A percentile compares a stretch with the other conserved stretches of the same genome.
Evolutionary conservation across 2,113 vertebrate species (phyloP).

Genomic region (Megalops atlanticus): DNA sequence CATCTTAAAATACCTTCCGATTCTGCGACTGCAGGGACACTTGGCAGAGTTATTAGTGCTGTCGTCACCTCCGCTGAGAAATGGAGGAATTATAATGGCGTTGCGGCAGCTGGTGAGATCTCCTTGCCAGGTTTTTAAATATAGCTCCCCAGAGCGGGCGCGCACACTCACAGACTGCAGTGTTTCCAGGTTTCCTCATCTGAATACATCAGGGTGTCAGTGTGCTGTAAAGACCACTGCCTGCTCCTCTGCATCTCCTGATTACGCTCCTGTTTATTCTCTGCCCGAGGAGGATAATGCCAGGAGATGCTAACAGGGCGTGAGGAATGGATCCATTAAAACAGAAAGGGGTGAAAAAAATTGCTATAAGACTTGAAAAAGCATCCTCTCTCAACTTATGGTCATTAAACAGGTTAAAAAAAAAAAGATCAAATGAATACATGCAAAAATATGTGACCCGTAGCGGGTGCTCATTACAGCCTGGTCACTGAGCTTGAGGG

Average conservation of each 20-base stretch:
- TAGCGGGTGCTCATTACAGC: too few species aligned
- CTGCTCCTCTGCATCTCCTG: neutral
- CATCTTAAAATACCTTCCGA: conserved; percentile 41
- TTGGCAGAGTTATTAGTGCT: conserved; percentile 42
- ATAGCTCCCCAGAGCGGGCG: conserved; percentile 35
- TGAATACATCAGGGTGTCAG: neutral
- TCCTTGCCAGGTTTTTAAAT: conserved; percentile 35
- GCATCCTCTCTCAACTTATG: too few species aligned
- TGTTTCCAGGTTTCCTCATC: neutral
- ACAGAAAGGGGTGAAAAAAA: neutral
- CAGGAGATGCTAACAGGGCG: conserved; percentile 15
- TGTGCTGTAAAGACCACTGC: conserved; percentile 19
- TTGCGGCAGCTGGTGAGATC: conserved; percentile 32
- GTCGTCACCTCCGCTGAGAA: conserved; percentile 43
- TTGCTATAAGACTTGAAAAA: neutral
- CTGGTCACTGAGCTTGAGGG: too few species aligned
- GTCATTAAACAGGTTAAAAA: too few species aligned
- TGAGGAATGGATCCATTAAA: conserved; percentile 22
- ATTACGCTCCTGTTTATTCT: conserved; percentile 1
- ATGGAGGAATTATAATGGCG: conserved; percentile 46
- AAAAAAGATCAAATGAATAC: too few species aligned
- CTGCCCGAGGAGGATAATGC: neutral
- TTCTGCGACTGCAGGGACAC: conserved; percentile 26
- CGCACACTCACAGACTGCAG: neutral
- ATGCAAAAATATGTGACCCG: too few species aligned